Evolutionary conservation across 2,797 vertebrate genomes (phyloP).

Genomic region (Momotus momota): DNA sequence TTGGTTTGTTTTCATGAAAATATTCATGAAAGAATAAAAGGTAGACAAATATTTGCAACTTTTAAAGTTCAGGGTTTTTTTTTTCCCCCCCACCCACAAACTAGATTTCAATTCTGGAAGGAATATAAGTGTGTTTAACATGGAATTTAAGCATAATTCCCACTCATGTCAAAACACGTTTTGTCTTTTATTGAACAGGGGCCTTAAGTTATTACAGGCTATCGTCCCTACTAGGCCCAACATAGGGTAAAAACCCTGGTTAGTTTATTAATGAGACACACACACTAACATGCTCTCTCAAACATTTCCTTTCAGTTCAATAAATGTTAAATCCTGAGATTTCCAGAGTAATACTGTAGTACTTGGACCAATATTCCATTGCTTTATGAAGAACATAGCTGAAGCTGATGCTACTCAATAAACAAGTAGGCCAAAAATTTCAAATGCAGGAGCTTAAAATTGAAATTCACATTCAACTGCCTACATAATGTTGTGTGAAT

Average conservation of each 20-base stretch:
- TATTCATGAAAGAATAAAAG: background rate
- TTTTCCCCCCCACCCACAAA: background rate
- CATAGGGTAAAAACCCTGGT: background rate
- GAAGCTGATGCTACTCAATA: background rate
- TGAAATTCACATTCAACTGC: background rate
- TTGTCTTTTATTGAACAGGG: background rate
- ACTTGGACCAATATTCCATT: background rate
- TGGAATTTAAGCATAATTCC: background rate
- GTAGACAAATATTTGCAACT: background rate
- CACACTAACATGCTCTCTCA: background rate
- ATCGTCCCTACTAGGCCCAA: background rate
- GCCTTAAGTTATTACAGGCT: background rate
- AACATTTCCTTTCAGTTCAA: background rate
- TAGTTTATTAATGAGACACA: background rate
- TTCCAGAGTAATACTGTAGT: background rate
- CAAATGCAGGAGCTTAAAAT: background rate
- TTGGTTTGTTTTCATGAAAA: background rate
- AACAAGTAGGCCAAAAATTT: background rate
- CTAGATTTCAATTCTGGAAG: background rate
- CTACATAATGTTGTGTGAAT: background rate
- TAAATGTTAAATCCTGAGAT: background rate
- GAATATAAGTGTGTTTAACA: background rate
- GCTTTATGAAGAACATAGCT: background rate
- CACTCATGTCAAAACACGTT: accelerated
- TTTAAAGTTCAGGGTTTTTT: background rate